Base-by-base conservation (phyloP, 2,888 invertebrate species). In the Limnephilus auricula region DNA sequence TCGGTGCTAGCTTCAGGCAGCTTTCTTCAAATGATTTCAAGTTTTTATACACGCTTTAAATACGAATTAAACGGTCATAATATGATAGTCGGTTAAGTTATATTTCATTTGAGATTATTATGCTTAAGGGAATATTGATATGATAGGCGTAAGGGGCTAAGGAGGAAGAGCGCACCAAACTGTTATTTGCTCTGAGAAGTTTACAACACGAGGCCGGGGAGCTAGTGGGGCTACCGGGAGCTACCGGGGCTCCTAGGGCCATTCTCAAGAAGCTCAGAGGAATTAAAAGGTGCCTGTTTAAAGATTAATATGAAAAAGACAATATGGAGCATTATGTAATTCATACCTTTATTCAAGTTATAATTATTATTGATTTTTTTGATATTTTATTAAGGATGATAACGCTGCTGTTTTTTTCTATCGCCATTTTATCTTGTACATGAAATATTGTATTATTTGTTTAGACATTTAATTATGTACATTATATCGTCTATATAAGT, bases 231-330 rank as follows among this genome's bases (percentile, higher is more conserved):
- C 40, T 40, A 10, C 40, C 2, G 12, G 45, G 45, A 34, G 45
- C 45, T 45, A 0, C 45, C 9, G 1, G n/a, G 37, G 34, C 87
- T 86, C 65, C 50, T 65, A 50, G 65, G 32, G 84, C 84, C 32
- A 31, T 10, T 32, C 30, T 85, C 37, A 25, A 85, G 32, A 84
- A 13, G 85, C 85, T 45, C 85, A 85, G 85, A 85, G 45, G 37
- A 89, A 79, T 89, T 13, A 88, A 65, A 82, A 82, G 82, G 89
- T 89, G 89, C 89, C 82, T 89, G 89, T 82, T 89, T 89, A 89
- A 88, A 65, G n/a, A 31, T 84, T 79, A 89, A 31, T 34, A 89
- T 79, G 79, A 79, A 89, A 79, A 79, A 89, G 79, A 89, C 79
- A 89, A 40, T 89, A 79, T 89, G 89, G 79, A 89, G 89, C 89